Evolutionary conservation across 2,888 invertebrate species (phyloP), one percentile per base, ranked within the genome.

Genomic region (Drosophila pseudotalamancana): DNA sequence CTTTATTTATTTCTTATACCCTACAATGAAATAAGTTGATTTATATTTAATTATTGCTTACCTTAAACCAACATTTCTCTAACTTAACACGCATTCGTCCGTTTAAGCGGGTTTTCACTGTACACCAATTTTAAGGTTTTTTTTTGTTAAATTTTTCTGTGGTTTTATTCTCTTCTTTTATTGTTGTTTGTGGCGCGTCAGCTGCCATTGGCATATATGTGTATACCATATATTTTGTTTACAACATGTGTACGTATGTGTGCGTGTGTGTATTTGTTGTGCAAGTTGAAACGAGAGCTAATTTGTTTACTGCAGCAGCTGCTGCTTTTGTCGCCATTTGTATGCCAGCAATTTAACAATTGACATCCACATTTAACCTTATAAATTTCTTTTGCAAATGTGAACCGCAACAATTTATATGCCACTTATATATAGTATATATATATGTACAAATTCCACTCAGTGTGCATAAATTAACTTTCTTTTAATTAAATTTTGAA

Each of bases 141-240:
- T 61, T 55, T 54, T 68, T 18, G 2, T 45, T 19, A 23, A 46
- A 60, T 32, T 67, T 66, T 72, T 63, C 45, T 79, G 79, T 50
- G 83, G 79, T 72, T 72, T 34, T 49, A 59, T 53, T 68, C 45
- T 50, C 43, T 32, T 46, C 18, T 29, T 45, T 21, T 62, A 11
- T 42, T 37, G 23, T 11, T 55, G 31, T 35, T 55, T 57, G 49
- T 53, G 68, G 34, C 42, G 69, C 86, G 88, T 85, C 82, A 88
- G 83, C 88, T 86, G 82, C 67, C 66, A 68, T 64, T 87, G 88
- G 76, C 81, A 82, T 82, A 78, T 85, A 85, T n/a, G n/a, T n/a
- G n/a, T n/a, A n/a, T 70, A 72, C 83, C 78, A 82, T 82, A 78
- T 78, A 84, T 79, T 67, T 77, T 71, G 62, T 73, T 74, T 62